Base-by-base conservation (phyloP, 92 coral and sea anemone species). In the Blastomussa wellsi region DNA sequence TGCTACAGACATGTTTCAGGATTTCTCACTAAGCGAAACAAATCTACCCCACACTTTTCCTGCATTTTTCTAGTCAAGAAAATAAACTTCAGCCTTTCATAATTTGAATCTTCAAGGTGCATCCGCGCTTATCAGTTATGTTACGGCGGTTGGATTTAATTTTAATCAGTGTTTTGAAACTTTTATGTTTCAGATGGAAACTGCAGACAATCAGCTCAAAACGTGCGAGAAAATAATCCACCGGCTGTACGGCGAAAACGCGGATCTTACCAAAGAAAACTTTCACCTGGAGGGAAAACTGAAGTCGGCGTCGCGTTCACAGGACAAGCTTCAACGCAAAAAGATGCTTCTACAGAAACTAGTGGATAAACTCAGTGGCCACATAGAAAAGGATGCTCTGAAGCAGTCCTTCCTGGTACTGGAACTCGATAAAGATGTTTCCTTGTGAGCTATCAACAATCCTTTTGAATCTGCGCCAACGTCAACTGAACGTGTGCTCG, bases 381-480 rank as follows among this genome's bases (percentile, higher is more conserved):
- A 90, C 41, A 90, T 93, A 16, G 97, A 91, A 42, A 93, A 97
- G 52, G 98, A 97, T 39, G 89, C 85, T 0, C 72, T 95, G 15
- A 89, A 91, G 5, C 99, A 97, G 59, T 92, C 98, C 0, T 93
- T 93, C 65, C 84, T 97, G 5, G 95, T 97, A 14, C 70, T 95
- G 19, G 99, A 97, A 84, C 94, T 97, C n/a, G 99, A 97, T 67
- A 95, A 95, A 86, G 99, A 95, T 76, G 74, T 93, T 57, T 88
- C 96, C 36, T 78, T 88, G 29, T 91, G 78, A 78, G 37, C 3
- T 12, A 67, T 70, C 15, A 26, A 29, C 37, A 33, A 19, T 7
- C 41, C 16, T 35, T 68, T 68, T 44, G 49, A 44, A 44, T 44
- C 49, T 44, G 49, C 49, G 49, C 49, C 49, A 44, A 8, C 7